Evolutionary conservation across 2,888 invertebrate species (phyloP), one percentile per base, ranked within the genome.

Genomic region (Thalpophila matura): DNA sequence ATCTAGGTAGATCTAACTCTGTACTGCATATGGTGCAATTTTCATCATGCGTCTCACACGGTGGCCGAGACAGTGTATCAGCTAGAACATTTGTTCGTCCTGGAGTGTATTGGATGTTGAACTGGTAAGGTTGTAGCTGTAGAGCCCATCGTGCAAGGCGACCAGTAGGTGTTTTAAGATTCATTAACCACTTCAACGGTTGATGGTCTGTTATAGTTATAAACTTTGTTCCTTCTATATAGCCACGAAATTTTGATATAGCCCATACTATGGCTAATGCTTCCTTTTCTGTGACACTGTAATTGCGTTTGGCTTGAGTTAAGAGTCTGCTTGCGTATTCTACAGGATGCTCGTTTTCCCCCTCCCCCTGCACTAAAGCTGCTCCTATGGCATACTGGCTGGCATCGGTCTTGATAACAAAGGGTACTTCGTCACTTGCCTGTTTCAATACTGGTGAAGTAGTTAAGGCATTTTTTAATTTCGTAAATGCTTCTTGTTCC

Each of bases 331-430:
- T n/a, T n/a, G n/a, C n/a, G n/a, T n/a, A n/a, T n/a, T n/a, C n/a
- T n/a, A n/a, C n/a, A n/a, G n/a, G n/a, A n/a, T n/a, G 16, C 14
- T 14, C 10, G 9, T 24, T 29, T 1, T 29, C 29, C 12, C 22
- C 22, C 46, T 46, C 46, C 31, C 46, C 46, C 46, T 46, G 46
- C 46, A 46, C 31, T 22, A 46, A 31, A 46, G 31, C 46, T 46
- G 26, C 35, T 12, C 26, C 49, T 4, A 37, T 35, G n/a, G 26
- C 35, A 49, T 46, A 46, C 12, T 43, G 29, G 6, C 27, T 46
- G 45, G 12, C 26, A 45, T 27, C 27, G 14, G n/a, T n/a, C n/a
- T n/a, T n/a, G n/a, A n/a, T n/a, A n/a, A n/a, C n/a, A n/a, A n/a
- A n/a, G n/a, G n/a, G 4, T 42, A 14, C 9, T 10, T 42, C 42